Evolutionary conservation across 2,888 invertebrate genomes (phyloP).

Genomic region (Drosophila infuscata): DNA sequence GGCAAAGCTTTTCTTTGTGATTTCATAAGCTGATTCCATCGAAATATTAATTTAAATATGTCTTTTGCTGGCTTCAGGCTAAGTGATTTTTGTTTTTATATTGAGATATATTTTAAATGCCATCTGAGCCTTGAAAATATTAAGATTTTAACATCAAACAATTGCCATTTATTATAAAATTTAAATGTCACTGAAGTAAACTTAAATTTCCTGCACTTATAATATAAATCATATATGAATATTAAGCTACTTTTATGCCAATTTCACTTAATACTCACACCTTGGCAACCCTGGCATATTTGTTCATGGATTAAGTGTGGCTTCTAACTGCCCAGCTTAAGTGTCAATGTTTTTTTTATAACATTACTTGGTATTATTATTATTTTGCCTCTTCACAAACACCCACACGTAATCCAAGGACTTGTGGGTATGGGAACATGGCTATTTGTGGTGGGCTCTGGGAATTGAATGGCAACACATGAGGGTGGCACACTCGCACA

Average conservation of each 20-base stretch:
- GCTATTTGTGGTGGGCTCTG: constrained; percentile 39
- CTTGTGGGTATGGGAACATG: constrained; percentile 12
- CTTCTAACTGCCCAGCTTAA: constrained; percentile 37
- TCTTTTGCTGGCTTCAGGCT: not conserved
- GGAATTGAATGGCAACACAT: not conserved
- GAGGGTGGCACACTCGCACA: not conserved
- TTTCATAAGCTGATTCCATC: not conserved
- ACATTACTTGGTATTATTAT: constrained; percentile 41
- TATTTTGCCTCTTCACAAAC: constrained; percentile 1
- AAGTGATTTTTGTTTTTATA: not conserved
- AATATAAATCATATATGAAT: constrained; percentile 2
- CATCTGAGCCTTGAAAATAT: not conserved
- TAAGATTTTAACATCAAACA: not conserved
- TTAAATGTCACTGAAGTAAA: not conserved
- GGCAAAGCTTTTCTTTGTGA: not conserved
- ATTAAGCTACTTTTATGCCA: not conserved
- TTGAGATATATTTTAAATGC: not conserved
- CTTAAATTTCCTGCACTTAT: not conserved
- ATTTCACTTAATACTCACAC: not conserved
- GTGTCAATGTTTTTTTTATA: constrained; percentile 53
- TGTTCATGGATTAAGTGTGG: constrained; percentile 10
- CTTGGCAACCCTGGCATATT: constrained; percentile 27
- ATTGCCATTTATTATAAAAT: not conserved
- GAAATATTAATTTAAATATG: not conserved
- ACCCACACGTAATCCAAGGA: constrained; percentile 5